Conservation (phyloP, 2,888 invertebrate genomes). For the Branchellion lobata region DNA sequence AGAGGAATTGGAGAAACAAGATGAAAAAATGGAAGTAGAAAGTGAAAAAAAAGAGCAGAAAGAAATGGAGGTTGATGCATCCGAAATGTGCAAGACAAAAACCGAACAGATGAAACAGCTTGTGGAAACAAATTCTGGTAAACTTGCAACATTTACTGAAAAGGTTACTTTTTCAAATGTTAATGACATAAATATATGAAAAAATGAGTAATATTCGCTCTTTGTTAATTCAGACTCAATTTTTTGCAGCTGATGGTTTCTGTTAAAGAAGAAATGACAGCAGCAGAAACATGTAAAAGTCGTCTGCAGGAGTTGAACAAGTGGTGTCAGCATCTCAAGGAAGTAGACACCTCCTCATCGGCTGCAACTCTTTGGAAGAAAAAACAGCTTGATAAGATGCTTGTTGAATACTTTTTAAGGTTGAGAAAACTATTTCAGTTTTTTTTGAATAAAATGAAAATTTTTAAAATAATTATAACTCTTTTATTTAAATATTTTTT, state of each 20-base stretch:
- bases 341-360: slow-evolving; percentile 60
- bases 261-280: slow-evolving; percentile 83
- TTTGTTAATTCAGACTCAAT: neutral
- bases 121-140: neutral
- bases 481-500: no score
- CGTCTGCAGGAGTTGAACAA: slow-evolving; percentile 79
- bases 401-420: slow-evolving; percentile 91
- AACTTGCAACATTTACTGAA: neutral
- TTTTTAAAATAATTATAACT: neutral
- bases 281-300: slow-evolving; percentile 85
- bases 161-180: neutral
- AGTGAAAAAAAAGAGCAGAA: slow-evolving; percentile 65
- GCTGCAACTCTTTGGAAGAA: slow-evolving; percentile 73
- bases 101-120: slow-evolving; percentile 56
- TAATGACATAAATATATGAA: neutral
- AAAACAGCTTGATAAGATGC: slow-evolving; percentile 86
- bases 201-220: neutral
- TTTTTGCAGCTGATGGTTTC: neutral
- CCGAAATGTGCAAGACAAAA: slow-evolving; percentile 86
- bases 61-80: slow-evolving; percentile 81
- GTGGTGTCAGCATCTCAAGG: slow-evolving; percentile 3
- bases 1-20: neutral
- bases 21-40: slow-evolving; percentile 54
- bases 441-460: neutral
- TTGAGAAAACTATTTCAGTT: neutral